Evolutionary conservation across 2,797 vertebrate species (phyloP), one percentile per base, ranked within the genome.

Genomic region (Sebastes hubbsi): DNA sequence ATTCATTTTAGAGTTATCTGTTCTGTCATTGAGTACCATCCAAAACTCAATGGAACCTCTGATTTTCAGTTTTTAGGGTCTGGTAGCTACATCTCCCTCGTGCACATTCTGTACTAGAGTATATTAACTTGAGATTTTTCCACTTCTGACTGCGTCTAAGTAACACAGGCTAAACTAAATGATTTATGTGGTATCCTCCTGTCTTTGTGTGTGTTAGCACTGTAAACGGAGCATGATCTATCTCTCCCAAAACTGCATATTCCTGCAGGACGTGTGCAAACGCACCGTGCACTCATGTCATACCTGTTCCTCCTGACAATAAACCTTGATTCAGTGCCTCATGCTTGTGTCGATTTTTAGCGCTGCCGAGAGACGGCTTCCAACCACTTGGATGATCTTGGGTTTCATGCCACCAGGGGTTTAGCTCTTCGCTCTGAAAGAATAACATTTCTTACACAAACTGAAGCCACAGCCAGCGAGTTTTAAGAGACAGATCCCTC

Each of bases 401-500:
- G 75, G 78, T 93, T 92, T 93, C 78, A 74, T 79, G 81, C 83
- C 83, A 87, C 77, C 74, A 69, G 87, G 73, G 89, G 52, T 87
- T 58, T 90, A 84, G 82, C 79, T 75, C 83, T 85, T 86, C 80
- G 74, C 62, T 88, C 74, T 71, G 62, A 87, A 87, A 91, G 69
- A 86, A 79, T 70, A 86, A 83, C 88, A 81, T 86, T 73, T 88
- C 78, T 87, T 77, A 79, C 62, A 73, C 46, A 80, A 82, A 78
- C 88, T 29, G 32, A 79, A 74, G 61, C 79, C 36, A 18, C 52
- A 58, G 88, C 68, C 78, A 85, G 67, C 54, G 25, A 55, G 69
- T 72, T 83, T 84, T 77, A 71, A 81, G 70, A 87, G 77, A 66
- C 62, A 24, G 2, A 78, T 76, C 29, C 34, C 55, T 82, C 66